These are phyloP conservation scores for Pachycephus smyrnensis DNA, from an alignment of 2,888 invertebrate species.

Conservation along the genomic window DNA sequence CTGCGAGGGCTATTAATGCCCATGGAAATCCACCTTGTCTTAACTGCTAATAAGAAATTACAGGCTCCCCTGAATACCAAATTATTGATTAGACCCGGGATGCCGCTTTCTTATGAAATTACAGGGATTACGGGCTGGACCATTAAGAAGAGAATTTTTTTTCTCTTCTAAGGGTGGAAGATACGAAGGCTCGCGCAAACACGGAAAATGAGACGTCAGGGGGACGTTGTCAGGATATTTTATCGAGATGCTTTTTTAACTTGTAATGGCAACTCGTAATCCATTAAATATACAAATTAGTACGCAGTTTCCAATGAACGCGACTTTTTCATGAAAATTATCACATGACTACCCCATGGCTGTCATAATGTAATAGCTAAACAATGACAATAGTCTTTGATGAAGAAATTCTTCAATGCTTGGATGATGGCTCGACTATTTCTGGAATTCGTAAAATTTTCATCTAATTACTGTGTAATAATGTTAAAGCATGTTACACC, in stretches of 20 bases:
- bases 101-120: not conserved
- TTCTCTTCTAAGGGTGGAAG: not conserved
- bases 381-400: not conserved
- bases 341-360: too few species aligned
- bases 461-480: not conserved
- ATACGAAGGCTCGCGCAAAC: too few species aligned
- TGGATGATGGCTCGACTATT: not conserved
- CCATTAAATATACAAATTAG: too few species aligned
- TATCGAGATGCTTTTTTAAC: not conserved
- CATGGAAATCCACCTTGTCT: constrained; percentile 14
- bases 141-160: not conserved
- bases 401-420: not conserved
- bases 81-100: constrained; percentile 18
- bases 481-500: not conserved
- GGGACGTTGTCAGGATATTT: not conserved
- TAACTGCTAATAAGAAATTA: constrained; percentile 22
- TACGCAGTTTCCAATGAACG: not conserved
- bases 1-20: constrained; percentile 27
- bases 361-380: not conserved
- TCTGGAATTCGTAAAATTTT: not conserved
- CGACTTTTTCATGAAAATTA: not conserved
- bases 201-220: not conserved
- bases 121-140: not conserved
- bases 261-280: not conserved
- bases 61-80: constrained; percentile 17